Base-by-base conservation (phyloP, 2,113 vertebrate species). In the Lota lota region DNA sequence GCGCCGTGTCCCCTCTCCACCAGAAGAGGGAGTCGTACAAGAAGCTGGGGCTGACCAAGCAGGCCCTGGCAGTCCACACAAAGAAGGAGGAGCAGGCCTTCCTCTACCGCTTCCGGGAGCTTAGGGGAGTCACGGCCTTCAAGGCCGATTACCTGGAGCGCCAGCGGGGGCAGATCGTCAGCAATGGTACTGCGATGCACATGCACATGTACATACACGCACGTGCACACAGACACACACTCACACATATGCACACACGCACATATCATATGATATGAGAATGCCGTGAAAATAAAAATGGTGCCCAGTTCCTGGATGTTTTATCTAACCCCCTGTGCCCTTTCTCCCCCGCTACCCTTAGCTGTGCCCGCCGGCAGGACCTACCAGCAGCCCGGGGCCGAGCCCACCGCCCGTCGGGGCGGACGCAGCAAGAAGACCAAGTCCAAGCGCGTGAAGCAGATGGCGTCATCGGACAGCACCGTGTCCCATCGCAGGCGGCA, bases 41-140 rank as follows among this genome's bases (percentile, higher is more conserved):
- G 90, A 95, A 91, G 72, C 88, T 95, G 69, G 95, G 95, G 0
- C 90, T 99, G 68, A 99, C 97, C 67, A 98, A 98, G 86, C 93
- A 98, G 79, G 92, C 97, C 63, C 91, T 99, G 87, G 96, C 95
- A 0, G 95, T 94, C 4, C 97, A 99, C 70, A 98, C 97, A 0
- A 95, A 97, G 78, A 96, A 95, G 76, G 97, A 99, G 69, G 97
- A 98, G 73, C 95, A 97, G 81, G 92, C 87, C 64, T 99, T 97
- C 86, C 89, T 99, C 63, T 92, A 83, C 69, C 94, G 89, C 72
- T 94, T 96, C 73, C 92, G 83, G 70, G 94, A 97, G 79, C 88
- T 91, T 1, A 90, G 89, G 2, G 91, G 72, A 16, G 89, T 93
- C 21, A 81, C 87, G 3, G 74, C 85, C 5, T 92, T 96, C 64